Conservation (phyloP, 2,113 vertebrate species). For the Lagopus muta region DNA sequence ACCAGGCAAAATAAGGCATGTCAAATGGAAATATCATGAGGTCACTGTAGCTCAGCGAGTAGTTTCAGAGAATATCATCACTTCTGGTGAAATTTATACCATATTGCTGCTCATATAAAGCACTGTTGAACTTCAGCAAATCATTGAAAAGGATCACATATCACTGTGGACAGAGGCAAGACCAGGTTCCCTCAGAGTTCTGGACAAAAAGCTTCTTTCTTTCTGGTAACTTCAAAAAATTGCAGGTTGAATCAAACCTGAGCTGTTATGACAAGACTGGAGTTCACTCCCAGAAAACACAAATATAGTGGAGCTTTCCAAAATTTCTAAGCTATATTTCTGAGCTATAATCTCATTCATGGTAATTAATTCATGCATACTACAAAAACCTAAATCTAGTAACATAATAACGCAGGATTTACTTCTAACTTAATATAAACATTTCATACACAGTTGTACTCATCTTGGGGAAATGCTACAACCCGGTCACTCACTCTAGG, state of each 20-base stretch:
- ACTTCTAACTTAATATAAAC: not conserved
- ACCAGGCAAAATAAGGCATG: not conserved
- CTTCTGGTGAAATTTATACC: not conserved
- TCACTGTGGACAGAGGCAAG: not conserved
- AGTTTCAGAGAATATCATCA: not conserved
- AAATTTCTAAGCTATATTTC: not conserved
- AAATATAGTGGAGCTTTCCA: not conserved
- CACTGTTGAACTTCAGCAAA: not conserved
- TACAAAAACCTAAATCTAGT: not conserved
- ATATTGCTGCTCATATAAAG: not conserved
- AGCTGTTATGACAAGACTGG: not conserved
- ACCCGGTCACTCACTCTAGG: constrained; percentile 87
- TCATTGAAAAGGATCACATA: not conserved
- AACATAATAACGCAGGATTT: not conserved
- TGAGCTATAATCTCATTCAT: not conserved
- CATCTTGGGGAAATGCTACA: not conserved
- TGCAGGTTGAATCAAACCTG: not conserved
- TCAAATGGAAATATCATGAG: not conserved
- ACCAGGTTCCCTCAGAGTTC: not conserved
- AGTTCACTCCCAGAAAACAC: not conserved
- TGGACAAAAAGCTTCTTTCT: not conserved
- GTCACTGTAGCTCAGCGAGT: not conserved
- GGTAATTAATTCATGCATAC: not conserved
- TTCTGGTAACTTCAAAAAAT: not conserved
- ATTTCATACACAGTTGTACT: not conserved